These are phyloP conservation scores for Oreohelix idahoensis DNA, from an alignment of 1,140 invertebrate species.

Conservation along the genomic window DNA sequence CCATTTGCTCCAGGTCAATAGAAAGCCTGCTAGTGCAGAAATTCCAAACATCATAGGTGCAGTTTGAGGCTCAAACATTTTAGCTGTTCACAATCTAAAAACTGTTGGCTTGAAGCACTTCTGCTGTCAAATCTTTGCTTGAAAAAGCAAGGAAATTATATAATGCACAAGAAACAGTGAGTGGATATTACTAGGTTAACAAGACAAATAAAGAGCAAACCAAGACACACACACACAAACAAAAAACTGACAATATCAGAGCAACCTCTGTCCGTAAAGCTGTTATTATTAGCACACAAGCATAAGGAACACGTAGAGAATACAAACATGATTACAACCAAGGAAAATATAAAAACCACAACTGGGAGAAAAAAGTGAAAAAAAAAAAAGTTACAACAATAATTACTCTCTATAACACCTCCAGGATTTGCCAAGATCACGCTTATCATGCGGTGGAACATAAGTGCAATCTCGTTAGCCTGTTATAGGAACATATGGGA, in stretches of 20 bases:
- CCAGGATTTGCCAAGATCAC: constrained; percentile 68
- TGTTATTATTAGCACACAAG: background rate
- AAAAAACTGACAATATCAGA: background rate
- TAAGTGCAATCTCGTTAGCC: constrained; percentile 77
- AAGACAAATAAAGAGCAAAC: no score
- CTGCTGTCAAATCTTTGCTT: no score
- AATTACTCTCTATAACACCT: constrained; percentile 42
- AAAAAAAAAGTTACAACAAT: constrained; percentile 11
- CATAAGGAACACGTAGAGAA: constrained; percentile 14
- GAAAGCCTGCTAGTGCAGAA: no score
- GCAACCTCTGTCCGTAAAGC: background rate
- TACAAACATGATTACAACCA: constrained; percentile 15
- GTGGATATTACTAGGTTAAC: no score
- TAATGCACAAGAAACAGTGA: no score
- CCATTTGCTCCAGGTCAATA: no score
- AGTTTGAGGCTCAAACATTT: no score
- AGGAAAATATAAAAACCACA: constrained; percentile 14
- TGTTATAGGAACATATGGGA: constrained; percentile 63
- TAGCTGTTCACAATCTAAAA: no score
- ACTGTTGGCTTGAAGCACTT: no score
- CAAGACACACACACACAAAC: no score
- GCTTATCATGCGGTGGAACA: constrained; percentile 79
- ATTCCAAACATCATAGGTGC: no score
- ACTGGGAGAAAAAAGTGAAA: constrained; percentile 6
- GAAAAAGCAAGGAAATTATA: no score